Evolutionary conservation across 2,888 invertebrate genomes (phyloP).

Genomic region (Crocallis elinguaria): DNA sequence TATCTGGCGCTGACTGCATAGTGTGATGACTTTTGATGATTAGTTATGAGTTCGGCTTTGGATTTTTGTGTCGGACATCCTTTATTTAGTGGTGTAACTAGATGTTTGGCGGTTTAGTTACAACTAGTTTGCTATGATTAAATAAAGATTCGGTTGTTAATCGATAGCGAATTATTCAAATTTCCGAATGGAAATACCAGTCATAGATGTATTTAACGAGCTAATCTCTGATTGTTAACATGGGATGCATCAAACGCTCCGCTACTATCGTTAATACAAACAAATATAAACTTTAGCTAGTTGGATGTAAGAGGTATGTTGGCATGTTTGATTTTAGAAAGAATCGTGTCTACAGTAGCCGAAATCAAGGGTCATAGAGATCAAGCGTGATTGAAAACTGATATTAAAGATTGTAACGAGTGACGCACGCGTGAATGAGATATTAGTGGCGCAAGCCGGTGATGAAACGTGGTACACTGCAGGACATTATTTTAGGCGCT

Average conservation of each 20-base stretch:
- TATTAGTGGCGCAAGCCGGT: conserved; percentile 67
- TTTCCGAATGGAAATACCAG: conserved; percentile 53
- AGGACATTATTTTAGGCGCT: conserved; percentile 13
- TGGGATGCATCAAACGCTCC: conserved; percentile 66
- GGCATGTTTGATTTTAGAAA: conserved; percentile 43
- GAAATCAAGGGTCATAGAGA: conserved; percentile 80
- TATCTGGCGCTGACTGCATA: conserved; percentile 16
- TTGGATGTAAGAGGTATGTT: conserved; percentile 45
- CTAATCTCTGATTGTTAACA: conserved; percentile 78
- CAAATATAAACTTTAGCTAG: conserved; percentile 42
- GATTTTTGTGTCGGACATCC: conserved; percentile 14
- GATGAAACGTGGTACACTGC: conserved; percentile 53
- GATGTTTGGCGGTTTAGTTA: conserved; percentile 4
- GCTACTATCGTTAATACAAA: conserved; percentile 32
- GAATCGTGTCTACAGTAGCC: conserved; percentile 81
- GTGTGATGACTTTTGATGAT: conserved; percentile 18
- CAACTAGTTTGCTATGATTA: conserved; percentile 18
- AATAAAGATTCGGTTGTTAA: conserved; percentile 29
- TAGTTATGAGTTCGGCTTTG: conserved; percentile 1
- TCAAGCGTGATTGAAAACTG: conserved; percentile 81
- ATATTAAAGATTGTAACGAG: conserved; percentile 75
- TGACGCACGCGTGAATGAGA: conserved; percentile 82
- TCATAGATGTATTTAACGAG: conserved; percentile 66
- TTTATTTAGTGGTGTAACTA: conserved; percentile 10
- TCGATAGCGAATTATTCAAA: conserved; percentile 45